Evolutionary conservation across 2,888 invertebrate genomes (phyloP), one percentile per base, ranked within the genome.

Genomic region (Temnothorax rugatulus): DNA sequence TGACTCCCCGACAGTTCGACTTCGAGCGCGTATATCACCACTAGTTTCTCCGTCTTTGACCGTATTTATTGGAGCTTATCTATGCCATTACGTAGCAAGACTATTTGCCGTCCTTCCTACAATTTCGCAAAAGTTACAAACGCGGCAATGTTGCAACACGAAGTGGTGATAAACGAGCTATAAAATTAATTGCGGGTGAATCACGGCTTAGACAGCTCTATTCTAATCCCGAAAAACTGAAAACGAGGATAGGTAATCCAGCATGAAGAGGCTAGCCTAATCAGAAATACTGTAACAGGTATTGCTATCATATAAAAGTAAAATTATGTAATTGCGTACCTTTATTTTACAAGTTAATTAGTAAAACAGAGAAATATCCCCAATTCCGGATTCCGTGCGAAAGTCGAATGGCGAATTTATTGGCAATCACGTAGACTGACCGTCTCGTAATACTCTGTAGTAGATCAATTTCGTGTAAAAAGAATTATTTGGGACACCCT

Each of bases 241-340:
- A 50, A 21, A 74, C 61, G 41, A 47, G 44, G 87, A 83, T 86
- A 84, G 83, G 73, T 77, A 88, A 91, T 87, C 85, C 87, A 92
- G 81, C 92, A 79, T 81, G 75, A 90, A 90, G 83, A 91, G 90
- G 92, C 94, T 94, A 94, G 91, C 92, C 94, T 94, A 94, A 93
- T 93, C 91, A 91, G 92, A 94, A 94, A 94, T 94, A 94, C 94
- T 94, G 94, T 91, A 94, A 91, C 93, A 94, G 94, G 94, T 94
- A 94, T 94, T 93, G 93, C 93, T 93, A 94, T 93, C 93, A 93
- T 91, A 91, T 93, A 92, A 91, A 90, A 92, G 90, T 93, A 91
- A 92, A 91, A 92, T 91, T 91, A 91, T 89, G 84, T 91, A 91
- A 90, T 91, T 89, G 88, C 87, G 90, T 91, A 92, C 88, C 84